These are phyloP conservation scores for Nasua narica DNA, from an alignment of 2,797 vertebrate genomes.

Conservation along the genomic window DNA sequence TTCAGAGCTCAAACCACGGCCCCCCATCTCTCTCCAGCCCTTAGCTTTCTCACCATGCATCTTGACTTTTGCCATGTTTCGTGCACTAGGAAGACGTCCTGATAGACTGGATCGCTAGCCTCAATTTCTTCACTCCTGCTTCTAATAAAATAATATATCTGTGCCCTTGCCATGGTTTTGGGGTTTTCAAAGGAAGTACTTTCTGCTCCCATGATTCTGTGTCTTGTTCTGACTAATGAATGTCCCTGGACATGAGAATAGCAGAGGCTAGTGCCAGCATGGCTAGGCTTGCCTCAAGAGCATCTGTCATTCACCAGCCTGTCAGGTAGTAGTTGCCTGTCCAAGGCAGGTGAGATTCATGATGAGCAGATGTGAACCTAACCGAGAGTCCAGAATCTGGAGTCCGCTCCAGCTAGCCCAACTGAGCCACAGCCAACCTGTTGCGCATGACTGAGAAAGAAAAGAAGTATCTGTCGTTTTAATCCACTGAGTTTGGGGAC, in stretches of 20 bases:
- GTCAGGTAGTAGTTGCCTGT: neutral
- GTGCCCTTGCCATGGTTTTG: neutral
- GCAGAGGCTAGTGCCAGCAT: neutral
- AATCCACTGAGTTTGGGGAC: neutral
- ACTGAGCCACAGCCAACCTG: neutral
- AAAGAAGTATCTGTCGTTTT: neutral
- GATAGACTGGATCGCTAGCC: neutral
- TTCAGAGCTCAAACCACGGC: neutral
- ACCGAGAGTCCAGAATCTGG: neutral
- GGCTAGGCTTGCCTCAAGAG: neutral
- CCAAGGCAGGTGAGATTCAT: neutral
- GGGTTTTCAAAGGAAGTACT: neutral
- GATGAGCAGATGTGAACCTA: neutral
- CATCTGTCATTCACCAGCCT: neutral
- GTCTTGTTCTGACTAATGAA: neutral
- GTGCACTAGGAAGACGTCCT: neutral
- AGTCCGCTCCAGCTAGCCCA: neutral
- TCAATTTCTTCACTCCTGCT: neutral
- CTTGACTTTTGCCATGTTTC: neutral
- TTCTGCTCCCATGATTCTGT: neutral
- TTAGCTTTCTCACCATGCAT: neutral
- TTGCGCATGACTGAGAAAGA: neutral
- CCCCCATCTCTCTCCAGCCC: neutral
- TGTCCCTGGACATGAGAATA: neutral
- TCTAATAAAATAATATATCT: neutral